phyloP scores from a whole-genome alignment of 2,888 invertebrate genomes.

The Agonum fuliginosum region DNA sequence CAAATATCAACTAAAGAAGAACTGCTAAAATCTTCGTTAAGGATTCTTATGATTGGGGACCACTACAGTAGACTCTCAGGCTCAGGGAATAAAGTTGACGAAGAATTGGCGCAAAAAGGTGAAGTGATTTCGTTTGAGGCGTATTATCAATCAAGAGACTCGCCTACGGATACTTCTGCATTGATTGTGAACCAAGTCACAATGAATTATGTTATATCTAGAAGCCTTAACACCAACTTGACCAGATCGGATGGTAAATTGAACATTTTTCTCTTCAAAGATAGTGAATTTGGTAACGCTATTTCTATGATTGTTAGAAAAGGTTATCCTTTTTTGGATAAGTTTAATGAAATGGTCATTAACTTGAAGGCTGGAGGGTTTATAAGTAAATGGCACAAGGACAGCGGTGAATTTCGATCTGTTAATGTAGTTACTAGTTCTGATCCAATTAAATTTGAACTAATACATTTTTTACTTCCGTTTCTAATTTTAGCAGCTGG shows the following conservation, averaged over 20 bases:
- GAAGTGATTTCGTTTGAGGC: conserved; percentile 1
- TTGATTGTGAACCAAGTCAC: conserved; percentile 21
- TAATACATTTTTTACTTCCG: neutral
- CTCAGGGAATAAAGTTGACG: conserved; percentile 24
- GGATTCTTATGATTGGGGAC: conserved; percentile 17
- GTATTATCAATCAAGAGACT: neutral
- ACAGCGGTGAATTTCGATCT: neutral
- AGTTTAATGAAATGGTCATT: conserved; percentile 19
- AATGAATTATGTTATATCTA: neutral
- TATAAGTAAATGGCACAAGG: conserved; percentile 26
- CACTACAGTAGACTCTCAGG: neutral
- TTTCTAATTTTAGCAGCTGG: conserved; percentile 23
- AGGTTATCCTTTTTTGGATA: conserved; percentile 46
- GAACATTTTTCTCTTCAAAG: conserved; percentile 17
- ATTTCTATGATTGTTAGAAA: conserved; percentile 29
- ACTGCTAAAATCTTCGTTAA: conserved; percentile 23
- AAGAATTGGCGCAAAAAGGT: conserved; percentile 6
- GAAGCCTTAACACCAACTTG: conserved; percentile 4
- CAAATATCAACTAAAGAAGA: conserved; percentile 49
- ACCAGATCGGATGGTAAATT: conserved; percentile 18
- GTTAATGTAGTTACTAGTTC: neutral
- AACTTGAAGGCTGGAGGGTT: conserved; percentile 7
- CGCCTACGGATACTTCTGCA: neutral
- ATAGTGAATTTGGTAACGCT: conserved; percentile 20
- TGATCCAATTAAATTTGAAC: neutral